A percentile compares a stretch with the other conserved stretches of the same genome.
Evolutionary conservation across 1,140 invertebrate genomes (phyloP).

Genomic region (Drosophila subobscura): DNA sequence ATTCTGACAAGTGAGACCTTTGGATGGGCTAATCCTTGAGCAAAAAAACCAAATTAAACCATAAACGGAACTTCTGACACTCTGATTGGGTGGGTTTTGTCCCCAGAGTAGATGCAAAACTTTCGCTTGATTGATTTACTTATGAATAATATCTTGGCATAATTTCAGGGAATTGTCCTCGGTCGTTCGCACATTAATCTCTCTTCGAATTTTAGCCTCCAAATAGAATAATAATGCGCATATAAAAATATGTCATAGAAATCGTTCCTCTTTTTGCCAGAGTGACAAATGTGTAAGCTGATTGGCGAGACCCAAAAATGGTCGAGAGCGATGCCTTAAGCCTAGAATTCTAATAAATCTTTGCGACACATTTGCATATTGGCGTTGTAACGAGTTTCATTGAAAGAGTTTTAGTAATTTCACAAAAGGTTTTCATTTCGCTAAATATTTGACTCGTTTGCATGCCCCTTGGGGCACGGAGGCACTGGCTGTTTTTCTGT

Average conservation of each 20-base stretch:
- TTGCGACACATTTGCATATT: slow-evolving; percentile 37
- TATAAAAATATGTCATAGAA: slow-evolving; percentile 29
- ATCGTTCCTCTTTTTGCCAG: slow-evolving; percentile 5
- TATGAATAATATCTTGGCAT: background rate
- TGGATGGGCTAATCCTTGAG: slow-evolving; percentile 14
- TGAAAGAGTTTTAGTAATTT: slow-evolving; percentile 28
- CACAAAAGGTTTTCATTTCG: slow-evolving; percentile 21
- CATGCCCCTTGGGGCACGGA: slow-evolving; percentile 25
- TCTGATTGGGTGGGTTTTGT: too few species aligned
- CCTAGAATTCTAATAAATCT: slow-evolving; percentile 43
- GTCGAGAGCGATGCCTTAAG: slow-evolving; percentile 11
- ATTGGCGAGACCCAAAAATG: slow-evolving; percentile 29
- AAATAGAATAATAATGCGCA: background rate
- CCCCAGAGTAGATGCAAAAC: too few species aligned
- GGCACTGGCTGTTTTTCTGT: slow-evolving; percentile 15
- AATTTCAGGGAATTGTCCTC: background rate
- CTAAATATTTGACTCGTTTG: slow-evolving; percentile 2
- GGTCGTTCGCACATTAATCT: background rate
- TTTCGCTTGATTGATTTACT: background rate
- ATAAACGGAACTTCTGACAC: too few species aligned
- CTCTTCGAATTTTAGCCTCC: background rate
- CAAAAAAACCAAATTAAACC: too few species aligned
- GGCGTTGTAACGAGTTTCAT: slow-evolving; percentile 37
- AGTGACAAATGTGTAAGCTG: slow-evolving; percentile 29
- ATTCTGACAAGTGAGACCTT: slow-evolving; percentile 15